Evolutionary conservation across 1,140 invertebrate genomes (phyloP), one percentile per base, ranked within the genome.

Genomic region (Battus philenor): DNA sequence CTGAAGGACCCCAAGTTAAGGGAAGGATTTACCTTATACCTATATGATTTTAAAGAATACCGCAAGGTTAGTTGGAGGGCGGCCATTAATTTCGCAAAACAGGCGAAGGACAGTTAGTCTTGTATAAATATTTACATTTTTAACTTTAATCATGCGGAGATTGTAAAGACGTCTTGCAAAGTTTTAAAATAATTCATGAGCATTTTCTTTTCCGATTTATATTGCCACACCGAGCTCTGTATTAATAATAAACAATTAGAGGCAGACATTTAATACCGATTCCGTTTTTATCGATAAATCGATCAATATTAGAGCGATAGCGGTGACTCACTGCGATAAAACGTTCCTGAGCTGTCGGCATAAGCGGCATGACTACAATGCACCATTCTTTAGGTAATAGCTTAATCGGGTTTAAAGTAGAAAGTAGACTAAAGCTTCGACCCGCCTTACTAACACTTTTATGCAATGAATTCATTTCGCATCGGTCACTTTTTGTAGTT

Each of bases 281-380:
- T 63, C n/a, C n/a, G n/a, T n/a, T 68, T 66, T 73, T 68, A 75
- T 78, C 70, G 67, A 72, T 70, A 71, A 67, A 68, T 62, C 49
- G 36, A 59, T 60, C 59, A 61, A 67, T 67, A 61, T 58, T 44
- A 45, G 47, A 27, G 20, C 50, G 60, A 78, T 69, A 61, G 50
- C 47, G 47, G 67, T 66, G 72, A 75, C 67, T 66, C 72, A 72
- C 70, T 70, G 56, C 50, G 60, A 68, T 66, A 68, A 52, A 48
- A 54, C 33, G 10, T 36, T 22, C 59, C 51, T 56, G 49, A 44
- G 27, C 48, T 41, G 47, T 39, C 58, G 55, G 47, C 50, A 46
- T n/a, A n/a, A n/a, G 50, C 47, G 51, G 66, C 52, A 67, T 76
- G 66, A 68, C 52, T 68, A 78, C 68, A 78, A 73, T 73, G 49